Conservation (phyloP, 2,113 vertebrate species). For the Oenanthe melanoleuca region DNA sequence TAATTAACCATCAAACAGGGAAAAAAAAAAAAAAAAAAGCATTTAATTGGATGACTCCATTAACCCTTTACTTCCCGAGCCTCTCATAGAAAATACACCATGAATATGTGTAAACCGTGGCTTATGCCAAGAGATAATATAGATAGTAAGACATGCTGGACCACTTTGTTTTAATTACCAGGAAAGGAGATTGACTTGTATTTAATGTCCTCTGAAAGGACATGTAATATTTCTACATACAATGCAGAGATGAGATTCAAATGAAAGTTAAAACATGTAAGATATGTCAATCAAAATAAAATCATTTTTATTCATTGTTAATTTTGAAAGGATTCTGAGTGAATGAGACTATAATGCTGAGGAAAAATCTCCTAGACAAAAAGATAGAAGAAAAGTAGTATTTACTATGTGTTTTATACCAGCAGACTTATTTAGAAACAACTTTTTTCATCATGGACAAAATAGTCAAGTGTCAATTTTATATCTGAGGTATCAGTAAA, state of each 20-base stretch:
- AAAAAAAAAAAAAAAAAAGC: background rate
- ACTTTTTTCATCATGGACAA: background rate
- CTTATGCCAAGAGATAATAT: background rate
- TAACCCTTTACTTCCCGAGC: background rate
- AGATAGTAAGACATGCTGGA: background rate
- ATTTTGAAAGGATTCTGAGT: background rate
- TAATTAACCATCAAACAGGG: background rate
- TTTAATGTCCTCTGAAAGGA: background rate
- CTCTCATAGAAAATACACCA: background rate
- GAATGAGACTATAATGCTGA: background rate
- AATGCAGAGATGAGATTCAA: background rate
- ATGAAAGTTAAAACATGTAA: accelerated
- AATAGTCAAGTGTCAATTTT: background rate
- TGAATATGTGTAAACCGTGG: background rate
- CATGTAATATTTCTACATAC: background rate
- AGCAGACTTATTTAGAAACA: background rate
- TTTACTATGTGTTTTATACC: background rate
- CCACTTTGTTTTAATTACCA: background rate
- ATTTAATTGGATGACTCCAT: background rate
- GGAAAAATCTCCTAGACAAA: background rate
- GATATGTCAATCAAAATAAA: accelerated
- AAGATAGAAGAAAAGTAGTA: background rate
- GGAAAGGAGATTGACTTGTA: background rate
- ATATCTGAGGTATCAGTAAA: background rate
- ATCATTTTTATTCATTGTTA: background rate